These are phyloP conservation scores for Phyllotreta striolata DNA, from an alignment of 2,888 invertebrate genomes.

Conservation along the genomic window DNA sequence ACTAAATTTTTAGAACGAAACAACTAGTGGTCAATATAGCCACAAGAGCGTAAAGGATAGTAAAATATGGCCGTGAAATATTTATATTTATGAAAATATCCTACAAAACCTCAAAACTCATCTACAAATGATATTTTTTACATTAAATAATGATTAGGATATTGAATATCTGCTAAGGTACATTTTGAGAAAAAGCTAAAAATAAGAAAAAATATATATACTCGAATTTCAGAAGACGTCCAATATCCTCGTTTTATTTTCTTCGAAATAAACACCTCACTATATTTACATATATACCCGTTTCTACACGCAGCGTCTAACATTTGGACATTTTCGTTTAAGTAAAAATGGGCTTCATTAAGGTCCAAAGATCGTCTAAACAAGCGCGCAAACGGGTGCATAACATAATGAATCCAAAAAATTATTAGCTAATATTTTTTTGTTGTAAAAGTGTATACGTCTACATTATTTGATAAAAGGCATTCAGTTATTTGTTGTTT, in stretches of 20 bases:
- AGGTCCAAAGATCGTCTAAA: conserved; percentile 6
- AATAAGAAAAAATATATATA: conserved; percentile 44
- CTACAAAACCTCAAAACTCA: conserved; percentile 62
- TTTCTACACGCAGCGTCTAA: conserved; percentile 8
- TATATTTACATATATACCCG: conserved; percentile 46
- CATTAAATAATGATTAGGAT: conserved; percentile 53
- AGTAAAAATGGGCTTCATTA: conserved; percentile 12
- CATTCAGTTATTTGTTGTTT: conserved; percentile 62
- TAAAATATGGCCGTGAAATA: conserved; percentile 57
- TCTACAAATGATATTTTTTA: conserved; percentile 60
- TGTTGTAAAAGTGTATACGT: conserved; percentile 62
- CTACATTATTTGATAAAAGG: conserved; percentile 63
- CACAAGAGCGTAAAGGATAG: conserved; percentile 5
- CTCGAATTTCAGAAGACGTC: conserved; percentile 45
- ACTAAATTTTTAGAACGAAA: too few relatives aligned
- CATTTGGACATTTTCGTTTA: conserved; percentile 8
- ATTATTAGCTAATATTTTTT: conserved; percentile 57
- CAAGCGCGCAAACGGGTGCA: conserved; percentile 28
- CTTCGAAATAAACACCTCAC: conserved; percentile 58
- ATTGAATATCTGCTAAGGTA: conserved; percentile 49
- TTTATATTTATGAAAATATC: conserved; percentile 63
- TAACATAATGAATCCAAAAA: conserved; percentile 53
- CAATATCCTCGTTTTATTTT: conserved; percentile 47
- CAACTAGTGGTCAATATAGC: background rate
- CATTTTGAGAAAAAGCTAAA: conserved; percentile 42